Evolutionary conservation across 2,888 invertebrate genomes (phyloP).

Genomic region (Atethmia centrago): DNA sequence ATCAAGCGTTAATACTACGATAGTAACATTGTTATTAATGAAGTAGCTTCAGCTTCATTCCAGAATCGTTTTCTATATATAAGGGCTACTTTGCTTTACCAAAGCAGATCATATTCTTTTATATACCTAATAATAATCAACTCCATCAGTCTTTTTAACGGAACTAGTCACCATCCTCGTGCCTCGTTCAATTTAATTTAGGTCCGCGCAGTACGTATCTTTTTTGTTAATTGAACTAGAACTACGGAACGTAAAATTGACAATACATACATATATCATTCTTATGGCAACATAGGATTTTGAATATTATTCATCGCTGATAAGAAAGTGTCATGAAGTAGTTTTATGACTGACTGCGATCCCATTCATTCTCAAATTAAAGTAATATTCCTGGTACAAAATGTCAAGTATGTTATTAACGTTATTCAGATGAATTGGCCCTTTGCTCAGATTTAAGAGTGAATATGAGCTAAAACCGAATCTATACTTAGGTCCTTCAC

Average conservation of each 20-base stretch:
- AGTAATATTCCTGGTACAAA: not conserved
- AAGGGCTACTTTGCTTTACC: not conserved
- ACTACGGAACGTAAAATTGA: not conserved
- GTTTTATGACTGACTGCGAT: not conserved
- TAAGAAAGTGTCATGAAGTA: not conserved
- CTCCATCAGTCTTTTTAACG: no score
- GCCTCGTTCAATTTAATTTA: not conserved
- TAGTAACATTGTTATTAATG: constrained; percentile 28
- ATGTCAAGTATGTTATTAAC: not conserved
- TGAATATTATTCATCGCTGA: not conserved
- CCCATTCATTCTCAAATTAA: not conserved
- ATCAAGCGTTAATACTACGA: constrained; percentile 29
- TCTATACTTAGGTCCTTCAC: constrained; percentile 8
- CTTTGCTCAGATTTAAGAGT: not conserved
- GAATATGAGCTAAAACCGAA: not conserved
- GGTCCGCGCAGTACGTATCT: not conserved
- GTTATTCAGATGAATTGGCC: not conserved
- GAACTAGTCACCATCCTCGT: not conserved
- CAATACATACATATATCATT: not conserved
- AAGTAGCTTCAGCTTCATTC: not conserved
- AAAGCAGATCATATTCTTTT: not conserved
- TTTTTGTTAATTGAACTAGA: not conserved
- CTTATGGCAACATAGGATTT: not conserved
- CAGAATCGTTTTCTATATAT: not conserved
- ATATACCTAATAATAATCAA: not conserved